Percentiles rank a stretch among this genome's conserved stretches.
These are phyloP conservation scores for Hipposideros armiger DNA, from an alignment of 2,113 vertebrate species.

Conservation along the genomic window DNA sequence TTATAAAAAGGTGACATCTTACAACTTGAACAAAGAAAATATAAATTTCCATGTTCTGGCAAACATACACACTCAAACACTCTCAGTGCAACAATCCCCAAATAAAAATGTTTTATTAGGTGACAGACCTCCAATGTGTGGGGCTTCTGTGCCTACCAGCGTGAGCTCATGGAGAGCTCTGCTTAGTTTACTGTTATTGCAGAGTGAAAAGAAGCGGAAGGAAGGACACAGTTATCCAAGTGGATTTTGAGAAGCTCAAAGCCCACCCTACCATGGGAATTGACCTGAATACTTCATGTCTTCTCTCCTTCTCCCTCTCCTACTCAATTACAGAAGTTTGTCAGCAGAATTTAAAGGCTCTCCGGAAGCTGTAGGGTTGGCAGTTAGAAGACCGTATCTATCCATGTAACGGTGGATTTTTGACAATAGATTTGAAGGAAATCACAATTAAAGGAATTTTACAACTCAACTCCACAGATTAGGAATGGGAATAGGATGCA, in stretches of 20 bases:
- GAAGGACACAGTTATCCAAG: background rate
- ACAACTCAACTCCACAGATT: background rate
- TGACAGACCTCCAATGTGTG: background rate
- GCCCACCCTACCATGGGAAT: background rate
- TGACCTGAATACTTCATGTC: background rate
- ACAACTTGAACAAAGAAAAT: background rate
- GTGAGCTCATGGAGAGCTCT: background rate
- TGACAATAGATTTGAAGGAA: background rate
- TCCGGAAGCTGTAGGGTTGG: background rate
- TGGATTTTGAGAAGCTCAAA: background rate
- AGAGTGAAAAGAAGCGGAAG: background rate
- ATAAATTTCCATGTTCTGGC: background rate
- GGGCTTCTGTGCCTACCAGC: background rate
- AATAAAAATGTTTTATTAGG: background rate
- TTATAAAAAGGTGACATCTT: slow-evolving; percentile 25
- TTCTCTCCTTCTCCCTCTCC: accelerated
- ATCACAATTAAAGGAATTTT: background rate
- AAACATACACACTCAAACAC: background rate
- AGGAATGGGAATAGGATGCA: background rate
- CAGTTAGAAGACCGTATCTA: background rate
- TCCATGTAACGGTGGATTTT: background rate
- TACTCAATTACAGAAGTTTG: background rate
- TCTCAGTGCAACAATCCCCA: background rate
- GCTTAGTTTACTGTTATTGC: background rate
- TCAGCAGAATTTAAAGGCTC: background rate